phyloP scores from a whole-genome alignment of 2,113 vertebrate genomes.

The Murina feae region DNA sequence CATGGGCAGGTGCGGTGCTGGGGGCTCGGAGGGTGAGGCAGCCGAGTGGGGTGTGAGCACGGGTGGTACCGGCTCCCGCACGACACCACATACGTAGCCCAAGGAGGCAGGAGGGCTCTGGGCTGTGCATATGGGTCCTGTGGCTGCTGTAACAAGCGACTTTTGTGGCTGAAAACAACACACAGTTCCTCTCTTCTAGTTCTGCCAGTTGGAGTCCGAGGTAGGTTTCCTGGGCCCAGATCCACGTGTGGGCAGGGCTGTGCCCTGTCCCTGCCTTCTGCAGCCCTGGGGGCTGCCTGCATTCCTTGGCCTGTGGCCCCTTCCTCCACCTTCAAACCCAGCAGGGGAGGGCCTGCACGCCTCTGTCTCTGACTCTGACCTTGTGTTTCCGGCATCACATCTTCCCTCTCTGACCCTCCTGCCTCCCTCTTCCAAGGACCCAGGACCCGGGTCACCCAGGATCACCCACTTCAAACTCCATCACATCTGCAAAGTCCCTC shows the following conservation, averaged over 20 bases:
- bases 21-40: not conserved
- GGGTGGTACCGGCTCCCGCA: not conserved
- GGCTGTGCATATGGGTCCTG: not conserved
- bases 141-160: not conserved
- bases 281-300: not conserved
- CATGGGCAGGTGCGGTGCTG: accelerated
- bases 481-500: not conserved
- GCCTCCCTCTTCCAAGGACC: not conserved
- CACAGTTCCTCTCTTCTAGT: accelerated
- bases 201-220: not conserved
- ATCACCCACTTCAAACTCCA: not conserved
- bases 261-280: accelerated
- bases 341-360: accelerated
- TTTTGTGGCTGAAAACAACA: not conserved
- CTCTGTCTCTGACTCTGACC: not conserved
- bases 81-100: accelerated
- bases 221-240: not conserved
- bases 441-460: not conserved
- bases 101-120: accelerated
- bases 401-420: not conserved
- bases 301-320: not conserved
- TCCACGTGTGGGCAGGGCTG: not conserved
- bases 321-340: not conserved
- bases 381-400: accelerated
- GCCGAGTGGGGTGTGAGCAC: not conserved